Evolutionary conservation across 2,888 invertebrate species (phyloP).

Genomic region (Phyto melanocephala): DNA sequence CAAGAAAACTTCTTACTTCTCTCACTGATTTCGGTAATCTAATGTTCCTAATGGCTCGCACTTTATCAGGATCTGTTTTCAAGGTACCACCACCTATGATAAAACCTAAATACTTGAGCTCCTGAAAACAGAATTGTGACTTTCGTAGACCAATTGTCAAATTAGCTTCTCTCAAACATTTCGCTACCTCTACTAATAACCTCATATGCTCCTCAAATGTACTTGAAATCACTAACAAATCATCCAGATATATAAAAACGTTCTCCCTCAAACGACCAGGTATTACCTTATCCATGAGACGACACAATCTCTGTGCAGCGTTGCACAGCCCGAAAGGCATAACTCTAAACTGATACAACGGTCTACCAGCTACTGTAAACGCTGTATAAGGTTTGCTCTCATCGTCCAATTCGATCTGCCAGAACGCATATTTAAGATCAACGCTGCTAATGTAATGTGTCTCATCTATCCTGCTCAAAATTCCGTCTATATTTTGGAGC

Average conservation of each 20-base stretch:
- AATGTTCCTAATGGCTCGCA: background rate
- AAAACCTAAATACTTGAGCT: slow-evolving; percentile 7
- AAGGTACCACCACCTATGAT: slow-evolving; percentile 11
- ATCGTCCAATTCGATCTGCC: slow-evolving; percentile 38
- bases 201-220: background rate
- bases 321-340: slow-evolving; percentile 53
- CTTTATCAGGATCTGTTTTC: slow-evolving; percentile 8
- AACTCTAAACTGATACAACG: slow-evolving; percentile 49
- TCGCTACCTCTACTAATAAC: background rate
- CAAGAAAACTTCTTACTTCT: slow-evolving; percentile 15
- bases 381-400: slow-evolving; percentile 37
- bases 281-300: slow-evolving; percentile 51
- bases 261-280: background rate
- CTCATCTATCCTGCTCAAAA: slow-evolving; percentile 62
- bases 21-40: background rate
- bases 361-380: slow-evolving; percentile 51
- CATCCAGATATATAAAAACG: slow-evolving; percentile 2
- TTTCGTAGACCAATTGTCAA: too few relatives aligned
- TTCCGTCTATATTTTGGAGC: slow-evolving; percentile 24
- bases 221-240: background rate
- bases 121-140: slow-evolving; percentile 19
- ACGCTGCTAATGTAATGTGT: slow-evolving; percentile 69
- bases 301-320: slow-evolving; percentile 55
- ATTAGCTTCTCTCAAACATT: too few relatives aligned
- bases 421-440: slow-evolving; percentile 53